phyloP scores from a whole-genome alignment of 2,113 vertebrate species.

The Eidolon helvum region DNA sequence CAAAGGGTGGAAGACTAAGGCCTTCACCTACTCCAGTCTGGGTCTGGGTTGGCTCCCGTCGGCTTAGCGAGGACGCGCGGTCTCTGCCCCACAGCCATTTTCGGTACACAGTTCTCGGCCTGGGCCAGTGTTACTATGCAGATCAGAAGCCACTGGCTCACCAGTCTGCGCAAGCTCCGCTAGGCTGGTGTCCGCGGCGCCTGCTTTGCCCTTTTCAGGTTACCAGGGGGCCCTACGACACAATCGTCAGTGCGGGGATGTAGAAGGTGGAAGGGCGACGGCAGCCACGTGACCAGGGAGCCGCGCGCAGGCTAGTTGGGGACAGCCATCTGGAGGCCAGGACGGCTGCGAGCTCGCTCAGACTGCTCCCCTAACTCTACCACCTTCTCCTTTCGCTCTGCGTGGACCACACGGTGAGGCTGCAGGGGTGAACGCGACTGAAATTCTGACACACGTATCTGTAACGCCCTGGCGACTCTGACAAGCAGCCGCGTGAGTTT shows the following conservation, averaged over 20 bases:
- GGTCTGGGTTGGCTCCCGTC: neutral
- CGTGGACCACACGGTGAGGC: neutral
- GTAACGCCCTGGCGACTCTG: neutral
- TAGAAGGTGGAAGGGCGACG: too few species aligned
- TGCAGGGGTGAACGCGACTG: neutral
- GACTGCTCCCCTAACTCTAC: neutral
- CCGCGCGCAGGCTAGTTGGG: accelerated
- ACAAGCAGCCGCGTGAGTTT: conserved; percentile 71
- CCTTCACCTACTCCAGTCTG: neutral
- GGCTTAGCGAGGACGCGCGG: accelerated
- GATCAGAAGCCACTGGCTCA: neutral
- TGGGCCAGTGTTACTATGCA: accelerated
- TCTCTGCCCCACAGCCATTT: accelerated
- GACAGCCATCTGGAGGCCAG: accelerated
- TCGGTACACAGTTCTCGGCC: accelerated
- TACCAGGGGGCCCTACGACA: neutral
- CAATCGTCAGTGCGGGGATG: neutral
- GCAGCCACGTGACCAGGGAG: neutral
- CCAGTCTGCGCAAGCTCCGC: neutral
- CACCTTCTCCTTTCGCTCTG: neutral
- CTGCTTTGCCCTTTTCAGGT: neutral
- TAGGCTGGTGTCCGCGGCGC: accelerated
- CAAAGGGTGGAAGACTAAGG: neutral
- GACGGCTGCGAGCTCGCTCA: accelerated
- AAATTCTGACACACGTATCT: neutral